phyloP scores from a whole-genome alignment of 2,113 vertebrate genomes.

The Salvelinus fontinalis region DNA sequence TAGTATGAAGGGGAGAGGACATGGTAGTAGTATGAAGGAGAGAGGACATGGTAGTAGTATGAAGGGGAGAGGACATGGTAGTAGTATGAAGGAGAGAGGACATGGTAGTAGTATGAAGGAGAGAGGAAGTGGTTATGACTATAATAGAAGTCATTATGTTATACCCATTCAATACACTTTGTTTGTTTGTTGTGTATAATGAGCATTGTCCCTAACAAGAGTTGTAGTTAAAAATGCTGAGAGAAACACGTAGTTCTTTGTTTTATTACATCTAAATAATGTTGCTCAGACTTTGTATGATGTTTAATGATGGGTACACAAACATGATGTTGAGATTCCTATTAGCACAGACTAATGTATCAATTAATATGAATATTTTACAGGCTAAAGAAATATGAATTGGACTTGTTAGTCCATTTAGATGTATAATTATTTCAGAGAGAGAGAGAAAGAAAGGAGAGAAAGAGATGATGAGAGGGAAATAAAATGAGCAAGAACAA shows the following conservation, averaged over 20 bases:
- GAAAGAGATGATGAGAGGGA: no score
- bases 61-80: no score
- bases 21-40: no score
- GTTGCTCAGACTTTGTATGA: neutral
- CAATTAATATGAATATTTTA: neutral
- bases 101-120: no score
- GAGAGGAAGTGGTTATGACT: neutral
- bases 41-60: no score
- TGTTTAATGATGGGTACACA: conserved; percentile 9
- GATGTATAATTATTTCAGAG: no score
- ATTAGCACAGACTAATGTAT: neutral
- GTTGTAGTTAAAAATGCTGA: conserved; percentile 1
- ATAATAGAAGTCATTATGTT: neutral
- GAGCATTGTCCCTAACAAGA: neutral
- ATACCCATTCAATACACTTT: neutral
- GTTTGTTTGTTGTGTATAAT: conserved; percentile 5
- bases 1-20: no score
- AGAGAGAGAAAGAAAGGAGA: no score
- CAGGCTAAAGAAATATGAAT: neutral
- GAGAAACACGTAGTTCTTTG: neutral
- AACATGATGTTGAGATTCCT: neutral
- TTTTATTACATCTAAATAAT: conserved; percentile 21
- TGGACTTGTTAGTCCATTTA: neutral
- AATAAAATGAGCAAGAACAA: no score
- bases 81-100: no score